phyloP scores from a whole-genome alignment of 2,113 vertebrate genomes.

The Hippocampus abdominalis region DNA sequence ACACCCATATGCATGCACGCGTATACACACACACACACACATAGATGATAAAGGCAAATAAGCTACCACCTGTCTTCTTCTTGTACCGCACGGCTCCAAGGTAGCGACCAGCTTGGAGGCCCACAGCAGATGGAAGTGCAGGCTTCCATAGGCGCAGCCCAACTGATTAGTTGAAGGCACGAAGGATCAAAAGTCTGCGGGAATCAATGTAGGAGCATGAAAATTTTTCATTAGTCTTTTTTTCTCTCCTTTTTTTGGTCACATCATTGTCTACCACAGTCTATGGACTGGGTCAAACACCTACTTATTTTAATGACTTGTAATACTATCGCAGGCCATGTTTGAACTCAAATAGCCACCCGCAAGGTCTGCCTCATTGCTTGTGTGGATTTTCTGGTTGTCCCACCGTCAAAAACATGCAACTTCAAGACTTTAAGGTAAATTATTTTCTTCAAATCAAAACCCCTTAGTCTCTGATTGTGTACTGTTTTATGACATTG shows the following conservation, averaged over 20 bases:
- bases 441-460: too few relatives aligned
- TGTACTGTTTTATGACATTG: background rate
- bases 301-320: too few relatives aligned
- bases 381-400: too few relatives aligned
- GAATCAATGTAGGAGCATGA: background rate
- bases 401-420: too few relatives aligned
- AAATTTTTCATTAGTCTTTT: background rate
- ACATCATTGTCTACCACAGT: background rate
- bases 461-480: background rate
- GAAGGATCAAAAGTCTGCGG: slow-evolving; percentile 19
- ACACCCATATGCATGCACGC: background rate
- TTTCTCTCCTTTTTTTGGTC: background rate
- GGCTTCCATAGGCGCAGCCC: slow-evolving; percentile 25
- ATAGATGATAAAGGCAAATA: slow-evolving; percentile 23
- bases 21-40: background rate
- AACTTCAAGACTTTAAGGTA: too few relatives aligned
- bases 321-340: too few relatives aligned
- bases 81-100: slow-evolving; percentile 21
- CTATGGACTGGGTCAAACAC: background rate
- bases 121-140: slow-evolving; percentile 38
- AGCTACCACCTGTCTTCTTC: slow-evolving; percentile 32
- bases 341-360: too few relatives aligned
- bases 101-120: slow-evolving; percentile 27
- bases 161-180: slow-evolving; percentile 29
- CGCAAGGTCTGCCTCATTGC: too few relatives aligned